Evolutionary conservation across 1,140 invertebrate genomes (phyloP).

Genomic region (Mamestra configurata): DNA sequence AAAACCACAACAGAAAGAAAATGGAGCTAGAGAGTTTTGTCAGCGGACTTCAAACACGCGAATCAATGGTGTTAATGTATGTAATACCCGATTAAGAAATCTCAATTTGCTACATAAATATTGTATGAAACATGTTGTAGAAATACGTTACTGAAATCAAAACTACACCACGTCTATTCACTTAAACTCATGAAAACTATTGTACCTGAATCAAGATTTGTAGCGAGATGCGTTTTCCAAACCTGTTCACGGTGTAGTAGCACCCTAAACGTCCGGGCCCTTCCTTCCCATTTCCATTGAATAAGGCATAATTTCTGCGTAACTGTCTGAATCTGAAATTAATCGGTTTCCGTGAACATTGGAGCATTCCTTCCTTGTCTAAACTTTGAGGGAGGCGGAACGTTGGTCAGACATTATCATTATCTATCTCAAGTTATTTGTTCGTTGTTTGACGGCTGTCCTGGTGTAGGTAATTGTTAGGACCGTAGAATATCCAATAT

Average conservation of each 20-base stretch:
- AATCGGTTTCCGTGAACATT: slow-evolving; percentile 46
- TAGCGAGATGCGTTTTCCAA: not conserved
- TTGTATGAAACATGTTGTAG: too few relatives aligned
- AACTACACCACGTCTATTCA: too few relatives aligned
- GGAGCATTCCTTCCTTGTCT: slow-evolving; percentile 41
- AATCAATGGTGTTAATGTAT: too few relatives aligned
- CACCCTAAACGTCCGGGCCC: not conserved
- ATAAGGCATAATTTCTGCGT: slow-evolving; percentile 40
- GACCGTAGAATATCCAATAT: not conserved
- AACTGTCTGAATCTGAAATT: slow-evolving; percentile 56
- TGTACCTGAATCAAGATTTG: not conserved
- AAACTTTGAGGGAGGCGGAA: slow-evolving; percentile 9
- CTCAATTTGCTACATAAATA: too few relatives aligned
- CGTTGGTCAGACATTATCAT: slow-evolving; percentile 18
- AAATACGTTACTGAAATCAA: too few relatives aligned
- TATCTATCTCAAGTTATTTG: slow-evolving; percentile 24
- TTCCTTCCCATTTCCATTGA: slow-evolving; percentile 36
- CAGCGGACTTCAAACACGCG: too few relatives aligned
- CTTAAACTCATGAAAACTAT: too few relatives aligned
- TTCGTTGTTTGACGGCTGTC: not conserved
- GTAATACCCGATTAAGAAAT: too few relatives aligned
- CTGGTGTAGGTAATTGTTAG: not conserved
- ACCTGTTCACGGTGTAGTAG: not conserved
- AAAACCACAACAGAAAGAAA: too few relatives aligned
- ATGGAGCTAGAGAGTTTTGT: too few relatives aligned